phyloP scores from a whole-genome alignment of 2,797 vertebrate genomes.

The Typhlichthys eigenmanni region DNA sequence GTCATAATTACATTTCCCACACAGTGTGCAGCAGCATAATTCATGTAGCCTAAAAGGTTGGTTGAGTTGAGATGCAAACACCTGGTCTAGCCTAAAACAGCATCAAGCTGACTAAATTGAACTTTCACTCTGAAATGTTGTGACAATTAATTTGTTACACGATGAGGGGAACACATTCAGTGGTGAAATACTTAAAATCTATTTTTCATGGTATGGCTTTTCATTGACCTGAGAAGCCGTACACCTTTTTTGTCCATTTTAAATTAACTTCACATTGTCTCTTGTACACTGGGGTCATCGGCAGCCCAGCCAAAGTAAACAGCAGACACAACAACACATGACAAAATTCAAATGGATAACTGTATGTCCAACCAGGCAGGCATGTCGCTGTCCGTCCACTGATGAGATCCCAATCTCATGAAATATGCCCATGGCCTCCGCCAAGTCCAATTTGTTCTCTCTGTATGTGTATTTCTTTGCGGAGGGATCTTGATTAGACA shows the following conservation, averaged over 20 bases:
- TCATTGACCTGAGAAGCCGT: slow-evolving; percentile 10
- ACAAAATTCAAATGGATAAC: slow-evolving; percentile 36
- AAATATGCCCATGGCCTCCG: slow-evolving; percentile 42
- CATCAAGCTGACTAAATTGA: slow-evolving; percentile 54
- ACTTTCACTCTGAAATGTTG: slow-evolving; percentile 42
- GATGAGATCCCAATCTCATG: slow-evolving; percentile 53
- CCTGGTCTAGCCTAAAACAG: slow-evolving; percentile 56
- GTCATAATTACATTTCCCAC: slow-evolving; percentile 52
- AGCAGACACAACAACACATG: slow-evolving; percentile 53
- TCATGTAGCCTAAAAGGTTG: slow-evolving; percentile 35
- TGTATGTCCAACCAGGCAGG: slow-evolving; percentile 34
- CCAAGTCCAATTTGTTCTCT: slow-evolving; percentile 57
- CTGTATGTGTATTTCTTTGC: slow-evolving; percentile 51
- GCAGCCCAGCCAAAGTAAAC: slow-evolving; percentile 36
- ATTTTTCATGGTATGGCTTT: slow-evolving; percentile 12
- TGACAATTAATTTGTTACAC: slow-evolving; percentile 60
- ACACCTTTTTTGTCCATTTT: slow-evolving; percentile 10
- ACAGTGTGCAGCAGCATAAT: slow-evolving; percentile 31
- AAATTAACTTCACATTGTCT: slow-evolving; percentile 13
- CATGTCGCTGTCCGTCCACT: slow-evolving; percentile 37
- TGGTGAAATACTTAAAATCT: slow-evolving; percentile 42
- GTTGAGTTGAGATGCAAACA: slow-evolving; percentile 49
- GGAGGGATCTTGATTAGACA: slow-evolving; percentile 63
- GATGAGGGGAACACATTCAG: slow-evolving; percentile 42
- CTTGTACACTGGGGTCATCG: slow-evolving; percentile 9